Evolutionary conservation across 2,797 vertebrate species (phyloP), one percentile per base, ranked within the genome.

Genomic region (Rhinogobio ventralis): DNA sequence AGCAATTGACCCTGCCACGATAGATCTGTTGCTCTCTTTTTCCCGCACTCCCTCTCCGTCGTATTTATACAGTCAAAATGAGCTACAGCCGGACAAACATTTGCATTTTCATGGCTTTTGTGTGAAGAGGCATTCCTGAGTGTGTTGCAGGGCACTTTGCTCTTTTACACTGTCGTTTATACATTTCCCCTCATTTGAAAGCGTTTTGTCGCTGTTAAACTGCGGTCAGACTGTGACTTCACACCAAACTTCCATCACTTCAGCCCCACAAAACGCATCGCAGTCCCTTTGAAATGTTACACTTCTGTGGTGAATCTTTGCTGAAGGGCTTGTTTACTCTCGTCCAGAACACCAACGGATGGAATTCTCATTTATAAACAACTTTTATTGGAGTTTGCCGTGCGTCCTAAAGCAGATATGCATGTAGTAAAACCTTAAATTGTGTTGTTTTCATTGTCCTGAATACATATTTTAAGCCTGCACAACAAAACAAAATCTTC

Each of bases 221-320:
- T 90, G 92, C 14, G 90, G 90, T 90, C 79, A 89, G 86, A 82
- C 88, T 90, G 89, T 88, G 90, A 88, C 85, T 92, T 92, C 91
- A 92, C 90, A 90, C 90, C 92, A 92, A 93, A 91, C 92, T 91
- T 86, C 91, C 89, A 90, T 87, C 86, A 86, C 89, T 91, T 87
- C 89, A 90, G 25, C 82, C 88, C 86, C 76, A n/a, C 75, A 77
- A 86, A 86, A 83, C 55, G 68, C 88, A 66, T 86, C 91, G 87
- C 83, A 84, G 90, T 90, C 89, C 90, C 90, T 93, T 92, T 90
- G 91, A 90, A 91, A 91, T 90, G 88, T 89, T 87, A 89, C 55
- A 79, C 90, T 90, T 91, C 91, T 92, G 90, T 86, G 91, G 89
- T 88, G 86, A 89, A 92, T 86, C 85, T 92, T 87, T 75, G 90